A percentile compares a stretch with the other conserved stretches of the same genome.
phyloP scores from a whole-genome alignment of 2,797 vertebrate species.

The Balearica regulorum region DNA sequence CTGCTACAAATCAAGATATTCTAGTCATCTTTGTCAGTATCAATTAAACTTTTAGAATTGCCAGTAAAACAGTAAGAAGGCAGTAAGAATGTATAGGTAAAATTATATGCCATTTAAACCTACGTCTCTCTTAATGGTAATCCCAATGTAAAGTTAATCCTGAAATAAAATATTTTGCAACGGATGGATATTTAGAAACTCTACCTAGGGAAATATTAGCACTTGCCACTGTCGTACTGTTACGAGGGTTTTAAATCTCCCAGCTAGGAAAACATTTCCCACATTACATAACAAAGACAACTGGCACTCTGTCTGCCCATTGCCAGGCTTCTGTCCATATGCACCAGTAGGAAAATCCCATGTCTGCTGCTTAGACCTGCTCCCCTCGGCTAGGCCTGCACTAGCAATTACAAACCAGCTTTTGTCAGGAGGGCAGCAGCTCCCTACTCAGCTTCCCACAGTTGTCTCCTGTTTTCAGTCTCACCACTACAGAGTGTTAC shows the following conservation, averaged over 20 bases:
- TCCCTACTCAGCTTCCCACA: background rate
- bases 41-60: background rate
- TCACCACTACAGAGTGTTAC: background rate
- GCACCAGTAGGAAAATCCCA: fast-evolving
- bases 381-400: background rate
- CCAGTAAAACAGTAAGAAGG: background rate
- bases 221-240: background rate
- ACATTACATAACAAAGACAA: background rate
- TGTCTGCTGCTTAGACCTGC: background rate
- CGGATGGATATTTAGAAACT: background rate
- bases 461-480: background rate
- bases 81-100: background rate
- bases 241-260: background rate
- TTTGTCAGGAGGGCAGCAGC: background rate
- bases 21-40: background rate
- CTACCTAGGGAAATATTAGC: background rate
- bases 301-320: background rate
- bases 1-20: background rate
- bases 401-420: background rate
- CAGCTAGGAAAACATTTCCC: background rate
- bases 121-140: background rate
- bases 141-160: background rate
- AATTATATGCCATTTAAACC: background rate
- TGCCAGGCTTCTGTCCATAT: background rate
- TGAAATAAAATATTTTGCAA: background rate